A percentile compares a stretch with the other conserved stretches of the same genome.
Evolutionary conservation across 2,113 vertebrate species (phyloP).

Genomic region (Catagonus wagneri): DNA sequence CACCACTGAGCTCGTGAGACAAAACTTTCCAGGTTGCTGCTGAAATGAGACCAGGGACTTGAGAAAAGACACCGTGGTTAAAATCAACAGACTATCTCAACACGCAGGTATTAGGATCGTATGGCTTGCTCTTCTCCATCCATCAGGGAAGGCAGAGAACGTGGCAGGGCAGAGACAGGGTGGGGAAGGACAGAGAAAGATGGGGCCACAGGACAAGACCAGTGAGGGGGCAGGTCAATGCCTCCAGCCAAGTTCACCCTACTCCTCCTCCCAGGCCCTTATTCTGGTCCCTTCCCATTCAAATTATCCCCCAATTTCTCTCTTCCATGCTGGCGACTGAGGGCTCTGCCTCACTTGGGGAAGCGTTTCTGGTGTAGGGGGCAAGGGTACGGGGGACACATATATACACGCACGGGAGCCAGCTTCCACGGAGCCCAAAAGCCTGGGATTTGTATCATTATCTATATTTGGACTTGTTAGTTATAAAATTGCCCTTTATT

Average conservation of each 20-base stretch:
- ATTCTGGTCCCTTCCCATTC: not conserved
- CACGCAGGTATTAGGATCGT: not conserved
- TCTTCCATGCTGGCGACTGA: not conserved
- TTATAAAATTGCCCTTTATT: not conserved
- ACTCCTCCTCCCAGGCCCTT: not conserved
- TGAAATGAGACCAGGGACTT: not conserved
- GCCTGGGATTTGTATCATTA: not conserved
- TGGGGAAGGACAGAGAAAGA: not conserved
- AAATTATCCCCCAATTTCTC: not conserved
- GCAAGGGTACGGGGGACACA: not conserved
- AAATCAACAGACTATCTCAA: not conserved
- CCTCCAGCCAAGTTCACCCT: not conserved
- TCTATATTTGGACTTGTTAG: not conserved
- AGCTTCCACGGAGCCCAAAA: not conserved
- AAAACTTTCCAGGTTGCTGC: not conserved
- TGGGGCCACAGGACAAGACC: not conserved
- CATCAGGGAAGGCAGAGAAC: not conserved
- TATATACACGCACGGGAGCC: rapidly evolving
- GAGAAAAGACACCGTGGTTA: not conserved
- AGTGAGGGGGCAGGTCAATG: not conserved
- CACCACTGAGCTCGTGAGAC: not conserved
- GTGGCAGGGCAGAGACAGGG: too few relatives aligned
- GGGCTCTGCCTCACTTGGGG: not conserved
- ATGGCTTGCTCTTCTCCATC: not conserved
- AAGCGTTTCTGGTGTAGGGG: not conserved